Evolutionary conservation across 1,140 invertebrate species (phyloP).

Genomic region (Ceratoteleas bidentatus): DNA sequence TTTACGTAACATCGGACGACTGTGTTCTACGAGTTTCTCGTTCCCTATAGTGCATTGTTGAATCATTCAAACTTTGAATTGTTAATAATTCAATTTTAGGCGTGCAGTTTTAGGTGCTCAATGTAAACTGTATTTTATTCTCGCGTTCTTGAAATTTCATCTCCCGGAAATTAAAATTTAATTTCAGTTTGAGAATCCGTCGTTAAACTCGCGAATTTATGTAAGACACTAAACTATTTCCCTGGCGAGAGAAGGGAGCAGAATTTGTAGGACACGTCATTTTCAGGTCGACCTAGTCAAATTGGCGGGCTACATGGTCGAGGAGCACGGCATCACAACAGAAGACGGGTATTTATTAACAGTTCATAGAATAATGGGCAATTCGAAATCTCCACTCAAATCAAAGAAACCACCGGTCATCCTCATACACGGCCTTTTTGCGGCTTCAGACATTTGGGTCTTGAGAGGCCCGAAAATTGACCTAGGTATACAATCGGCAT

Average conservation of each 20-base stretch:
- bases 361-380: constrained; percentile 83
- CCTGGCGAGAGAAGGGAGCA: neutral
- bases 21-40: neutral
- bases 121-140: too few species aligned
- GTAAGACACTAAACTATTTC: neutral
- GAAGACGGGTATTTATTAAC: constrained; percentile 84
- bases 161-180: too few species aligned
- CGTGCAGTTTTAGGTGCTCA: too few species aligned
- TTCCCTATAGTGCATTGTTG: neutral
- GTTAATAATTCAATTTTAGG: neutral
- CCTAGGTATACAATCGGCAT: constrained; percentile 72
- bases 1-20: constrained; percentile 5
- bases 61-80: neutral
- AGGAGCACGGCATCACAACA: constrained; percentile 83
- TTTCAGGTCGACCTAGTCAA: constrained; percentile 81
- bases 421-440: constrained; percentile 83
- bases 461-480: constrained; percentile 80
- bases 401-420: constrained; percentile 76
- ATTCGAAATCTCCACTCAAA: constrained; percentile 63
- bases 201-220: neutral
- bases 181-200: too few species aligned
- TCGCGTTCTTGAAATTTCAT: too few species aligned
- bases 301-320: constrained; percentile 83
- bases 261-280: neutral
- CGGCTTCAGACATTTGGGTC: constrained; percentile 82